phyloP scores from a whole-genome alignment of 92 coral and sea anemone genomes.

The Bergia sp. region DNA sequence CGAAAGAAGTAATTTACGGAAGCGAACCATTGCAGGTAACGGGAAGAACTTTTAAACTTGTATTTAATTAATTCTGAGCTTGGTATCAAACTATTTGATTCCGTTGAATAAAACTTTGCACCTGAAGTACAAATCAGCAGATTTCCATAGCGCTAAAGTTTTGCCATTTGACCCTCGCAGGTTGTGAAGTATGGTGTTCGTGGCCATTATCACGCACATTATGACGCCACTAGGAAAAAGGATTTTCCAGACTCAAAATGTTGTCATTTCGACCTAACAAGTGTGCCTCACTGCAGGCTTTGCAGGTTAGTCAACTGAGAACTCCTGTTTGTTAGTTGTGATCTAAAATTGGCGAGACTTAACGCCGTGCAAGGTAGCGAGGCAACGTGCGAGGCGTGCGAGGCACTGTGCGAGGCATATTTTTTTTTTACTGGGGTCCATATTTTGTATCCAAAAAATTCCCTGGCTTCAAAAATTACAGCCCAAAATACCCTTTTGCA shows the following conservation, averaged over 20 bases:
- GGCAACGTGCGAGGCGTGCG: too few species aligned
- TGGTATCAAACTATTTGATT: too few species aligned
- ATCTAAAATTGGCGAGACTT: too few species aligned
- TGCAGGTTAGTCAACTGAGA: constrained; percentile 47
- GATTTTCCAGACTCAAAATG: constrained; percentile 51
- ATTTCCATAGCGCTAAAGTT: neutral
- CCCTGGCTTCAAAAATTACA: too few species aligned
- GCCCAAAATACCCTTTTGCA: too few species aligned
- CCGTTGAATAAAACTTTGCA: neutral
- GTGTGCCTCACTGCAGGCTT: constrained; percentile 59
- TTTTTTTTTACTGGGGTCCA: too few species aligned
- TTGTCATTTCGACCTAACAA: constrained; percentile 55
- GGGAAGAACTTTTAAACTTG: neutral
- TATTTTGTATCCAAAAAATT: too few species aligned
- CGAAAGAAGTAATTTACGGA: constrained; percentile 52
- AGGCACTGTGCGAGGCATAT: too few species aligned
- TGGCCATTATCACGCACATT: constrained; percentile 63
- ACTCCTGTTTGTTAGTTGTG: neutral
- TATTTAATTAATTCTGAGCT: neutral
- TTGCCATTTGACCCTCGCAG: neutral
- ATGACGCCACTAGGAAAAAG: constrained; percentile 50
- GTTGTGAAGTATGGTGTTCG: constrained; percentile 55
- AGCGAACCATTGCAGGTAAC: constrained; percentile 62
- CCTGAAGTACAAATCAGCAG: neutral
- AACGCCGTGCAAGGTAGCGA: too few species aligned